phyloP scores from a whole-genome alignment of 2,797 vertebrate genomes.

The Holocentrus rufus region DNA sequence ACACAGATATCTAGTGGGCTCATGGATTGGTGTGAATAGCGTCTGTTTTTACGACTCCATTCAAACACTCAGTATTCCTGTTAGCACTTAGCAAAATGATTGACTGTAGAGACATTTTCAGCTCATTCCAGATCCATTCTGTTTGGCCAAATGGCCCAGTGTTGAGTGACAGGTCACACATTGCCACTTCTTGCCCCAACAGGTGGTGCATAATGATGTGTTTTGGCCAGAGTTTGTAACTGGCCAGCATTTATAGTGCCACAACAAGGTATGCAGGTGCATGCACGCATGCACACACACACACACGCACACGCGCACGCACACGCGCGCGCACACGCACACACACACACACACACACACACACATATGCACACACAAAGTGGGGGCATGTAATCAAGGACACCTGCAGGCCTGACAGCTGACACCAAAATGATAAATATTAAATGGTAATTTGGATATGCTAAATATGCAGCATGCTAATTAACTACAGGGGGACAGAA shows the following conservation, averaged over 20 bases:
- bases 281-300: neutral
- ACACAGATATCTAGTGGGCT: slow-evolving; percentile 17
- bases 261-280: neutral
- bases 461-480: slow-evolving; percentile 69
- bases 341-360: slow-evolving; percentile 31
- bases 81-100: slow-evolving; percentile 58
- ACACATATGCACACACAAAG: slow-evolving; percentile 25
- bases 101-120: slow-evolving; percentile 61
- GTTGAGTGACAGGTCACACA: slow-evolving; percentile 67
- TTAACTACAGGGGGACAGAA: slow-evolving; percentile 46
- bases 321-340: slow-evolving; percentile 24
- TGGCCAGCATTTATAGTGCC: slow-evolving; percentile 12
- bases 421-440: slow-evolving; percentile 76
- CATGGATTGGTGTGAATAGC: slow-evolving; percentile 46
- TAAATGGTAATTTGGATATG: slow-evolving; percentile 72
- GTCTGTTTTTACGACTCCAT: slow-evolving; percentile 22
- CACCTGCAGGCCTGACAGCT: slow-evolving; percentile 76
- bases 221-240: slow-evolving; percentile 37
- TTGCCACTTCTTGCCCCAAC: slow-evolving; percentile 49
- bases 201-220: slow-evolving; percentile 70
- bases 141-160: slow-evolving; percentile 26
- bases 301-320: slow-evolving; percentile 2
- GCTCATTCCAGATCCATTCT: slow-evolving; percentile 57
- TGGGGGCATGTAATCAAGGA: slow-evolving; percentile 58
- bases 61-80: slow-evolving; percentile 47